Evolutionary conservation across 2,113 vertebrate genomes (phyloP), one percentile per base, ranked within the genome.

Genomic region (Corythoichthys intestinalis): DNA sequence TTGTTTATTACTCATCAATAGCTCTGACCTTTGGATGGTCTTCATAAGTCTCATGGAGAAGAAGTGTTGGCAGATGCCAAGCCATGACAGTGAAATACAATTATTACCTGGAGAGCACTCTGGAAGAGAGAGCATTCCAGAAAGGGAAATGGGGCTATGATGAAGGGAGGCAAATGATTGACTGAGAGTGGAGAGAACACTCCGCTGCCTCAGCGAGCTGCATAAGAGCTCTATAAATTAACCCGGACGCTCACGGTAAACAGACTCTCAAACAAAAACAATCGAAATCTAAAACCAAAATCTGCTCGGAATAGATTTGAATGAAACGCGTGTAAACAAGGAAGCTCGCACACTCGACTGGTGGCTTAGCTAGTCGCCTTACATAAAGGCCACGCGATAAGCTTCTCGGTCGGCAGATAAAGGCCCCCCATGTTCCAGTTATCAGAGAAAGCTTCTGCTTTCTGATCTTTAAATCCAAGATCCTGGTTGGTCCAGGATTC

Each of bases 371-470:
- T 81, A 85, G 82, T 83, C 83, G 71, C 72, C 82, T 79, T 83
- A 75, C 78, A 79, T 79, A 59, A 71, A 78, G 75, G 79, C 78
- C 79, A 59, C 74, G 75, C 63, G 79, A 80, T 89, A 78, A 86
- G 72, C 81, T 75, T 79, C 72, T 79, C 64, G 75, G 71, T 73
- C 70, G 65, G 77, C 64, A 78, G 82, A 86, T 82, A 83, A 82
- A 85, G 78, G 49, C 67, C 72, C 11, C 73, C 76, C 67, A 83
- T 75, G 80, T 85, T 80, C 82, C 81, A 78, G 87, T 80, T 87
- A 87, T 80, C 54, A 34, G 70, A 83, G 80, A 84, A 72, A 83
- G 81, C 61, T 76, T 80, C 60, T 12, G 15, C 69, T 76, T 69
- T 67, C 63, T 67, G n/a, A 63, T 63, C 60, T 62, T 39, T 46